Percentiles rank a stretch among this genome's conserved stretches.
These are phyloP conservation scores for Cephus nigrinus DNA, from an alignment of 2,888 invertebrate species.

Conservation along the genomic window DNA sequence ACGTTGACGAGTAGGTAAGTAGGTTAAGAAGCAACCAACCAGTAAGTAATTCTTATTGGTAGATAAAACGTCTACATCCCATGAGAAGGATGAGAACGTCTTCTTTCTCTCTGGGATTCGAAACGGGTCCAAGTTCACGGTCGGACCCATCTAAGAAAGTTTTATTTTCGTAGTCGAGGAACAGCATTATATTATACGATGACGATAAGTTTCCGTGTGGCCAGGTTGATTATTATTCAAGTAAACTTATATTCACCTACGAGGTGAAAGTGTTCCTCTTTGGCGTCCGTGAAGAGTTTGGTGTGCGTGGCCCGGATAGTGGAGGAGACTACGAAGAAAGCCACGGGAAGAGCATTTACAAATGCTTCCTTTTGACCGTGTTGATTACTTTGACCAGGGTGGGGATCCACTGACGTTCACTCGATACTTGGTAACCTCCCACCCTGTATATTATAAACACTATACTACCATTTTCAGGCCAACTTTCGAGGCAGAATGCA, in stretches of 20 bases:
- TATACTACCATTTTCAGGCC: not conserved
- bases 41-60: not conserved
- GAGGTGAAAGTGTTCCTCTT: slow-evolving; percentile 12
- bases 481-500: slow-evolving; percentile 2
- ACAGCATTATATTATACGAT: not conserved
- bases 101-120: not conserved
- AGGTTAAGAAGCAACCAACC: not conserved
- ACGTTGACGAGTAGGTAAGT: not conserved
- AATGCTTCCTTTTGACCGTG: not conserved
- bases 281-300: slow-evolving; percentile 6
- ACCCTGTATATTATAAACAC: not conserved
- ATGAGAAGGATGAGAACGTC: not conserved
- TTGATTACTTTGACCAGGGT: not conserved
- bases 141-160: not conserved
- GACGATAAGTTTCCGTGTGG: not conserved
- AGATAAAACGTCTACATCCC: not conserved
- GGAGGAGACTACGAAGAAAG: not conserved
- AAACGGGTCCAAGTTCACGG: not conserved
- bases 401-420: not conserved
- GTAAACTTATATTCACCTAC: slow-evolving; percentile 7
- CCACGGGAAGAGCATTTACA: slow-evolving; percentile 2
- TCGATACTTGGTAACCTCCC: not conserved
- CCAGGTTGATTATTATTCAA: not conserved
- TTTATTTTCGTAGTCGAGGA: not conserved
- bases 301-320: slow-evolving; percentile 8